Evolutionary conservation across 2,888 invertebrate species (phyloP), one percentile per base, ranked within the genome.

Genomic region (Andrena minutula): DNA sequence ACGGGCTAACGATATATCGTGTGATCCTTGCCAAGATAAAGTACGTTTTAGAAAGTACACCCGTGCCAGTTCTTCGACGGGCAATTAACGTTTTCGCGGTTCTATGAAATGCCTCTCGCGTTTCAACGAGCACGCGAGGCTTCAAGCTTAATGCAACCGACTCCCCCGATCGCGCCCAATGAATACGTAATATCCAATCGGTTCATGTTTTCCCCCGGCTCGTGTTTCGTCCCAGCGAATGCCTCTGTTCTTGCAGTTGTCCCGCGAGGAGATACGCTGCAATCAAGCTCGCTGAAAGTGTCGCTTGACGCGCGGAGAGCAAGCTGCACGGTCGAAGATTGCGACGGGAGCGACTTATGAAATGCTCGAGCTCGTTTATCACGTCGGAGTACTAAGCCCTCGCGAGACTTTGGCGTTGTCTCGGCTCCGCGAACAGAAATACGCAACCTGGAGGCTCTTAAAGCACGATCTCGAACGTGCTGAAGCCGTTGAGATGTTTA

Each of bases 41-140:
- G 26, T 41, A 73, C 75, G 75, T 69, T 49, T 73, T 84, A 76
- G 84, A 87, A 87, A 86, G 84, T 79, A 79, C 68, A n/a, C 30
- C 28, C 16, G 49, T 47, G 66, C 47, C 80, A 23, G 69, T 30
- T 47, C 58, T 51, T 51, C 23, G 68, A 49, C 70, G 47, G 6
- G 66, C 69, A 79, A 82, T 73, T 81, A 86, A 73, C 66, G 75
- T 77, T 84, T 87, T 78, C 78, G 74, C 74, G 51, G 2, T 51
- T 76, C 66, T 26, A 28, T 7, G 56, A 76, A 64, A 76, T 58
- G 53, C 58, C 10, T 28, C 4, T 35, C n/a, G 49, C 58, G 47
- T 61, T 49, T 5, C 51, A 28, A 2, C 23, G 7, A n/a, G 6
- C 61, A n/a, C 73, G 73, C 61, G 61, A 49, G 30, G 16, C 10